Conservation (phyloP, 2,888 invertebrate genomes). For the Arrhopalites spinosus region DNA sequence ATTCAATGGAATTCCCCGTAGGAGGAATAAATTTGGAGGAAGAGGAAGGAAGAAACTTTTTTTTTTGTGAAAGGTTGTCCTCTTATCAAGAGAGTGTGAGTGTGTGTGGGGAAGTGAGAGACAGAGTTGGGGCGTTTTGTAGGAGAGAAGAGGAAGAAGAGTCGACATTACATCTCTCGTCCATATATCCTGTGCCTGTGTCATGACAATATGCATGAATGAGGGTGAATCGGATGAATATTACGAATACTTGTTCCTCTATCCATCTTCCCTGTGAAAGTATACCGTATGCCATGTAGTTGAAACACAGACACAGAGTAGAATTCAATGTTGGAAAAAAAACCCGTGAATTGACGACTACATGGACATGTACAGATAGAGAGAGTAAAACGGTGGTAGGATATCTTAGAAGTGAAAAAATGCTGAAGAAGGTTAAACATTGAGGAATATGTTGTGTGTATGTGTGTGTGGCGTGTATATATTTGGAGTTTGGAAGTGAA, state of each 20-base stretch:
- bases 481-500: conserved; percentile 16
- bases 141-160: neutral
- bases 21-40: neutral
- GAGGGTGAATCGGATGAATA: conserved; percentile 34
- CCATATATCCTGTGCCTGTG: neutral
- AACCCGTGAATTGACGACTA: neutral
- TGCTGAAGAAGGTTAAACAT: conserved; percentile 23
- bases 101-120: neutral
- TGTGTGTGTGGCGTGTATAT: neutral
- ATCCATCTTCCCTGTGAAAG: conserved; percentile 1
- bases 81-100: neutral
- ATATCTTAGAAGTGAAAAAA: conserved; percentile 12
- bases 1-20: conserved; percentile 22
- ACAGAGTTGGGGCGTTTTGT: too few species aligned
- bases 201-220: neutral
- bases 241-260: conserved; percentile 16
- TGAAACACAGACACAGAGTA: neutral
- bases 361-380: neutral
- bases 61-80: too few species aligned
- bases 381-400: neutral
- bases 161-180: too few species aligned
- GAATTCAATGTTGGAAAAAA: neutral
- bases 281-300: neutral
- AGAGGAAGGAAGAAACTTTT: too few species aligned
- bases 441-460: neutral